Conservation (phyloP, 1,140 invertebrate species). For the Micrasema longulum region DNA sequence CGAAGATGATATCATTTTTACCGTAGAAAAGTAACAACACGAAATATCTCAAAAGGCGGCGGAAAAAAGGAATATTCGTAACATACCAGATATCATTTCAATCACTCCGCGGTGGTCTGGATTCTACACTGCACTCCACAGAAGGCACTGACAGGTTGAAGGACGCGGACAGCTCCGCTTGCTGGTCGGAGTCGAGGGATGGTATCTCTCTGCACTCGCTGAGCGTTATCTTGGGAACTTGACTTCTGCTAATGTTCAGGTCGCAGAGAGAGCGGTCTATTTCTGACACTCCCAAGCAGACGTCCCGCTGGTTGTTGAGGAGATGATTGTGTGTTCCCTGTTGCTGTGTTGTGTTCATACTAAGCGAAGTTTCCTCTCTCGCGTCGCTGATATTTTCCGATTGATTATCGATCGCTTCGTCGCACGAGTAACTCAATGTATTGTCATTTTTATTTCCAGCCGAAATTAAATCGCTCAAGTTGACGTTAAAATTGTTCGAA, state of each 20-base stretch:
- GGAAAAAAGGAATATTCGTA: slow-evolving; percentile 13
- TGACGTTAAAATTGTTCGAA: slow-evolving; percentile 64
- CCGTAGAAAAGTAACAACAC: slow-evolving; percentile 35
- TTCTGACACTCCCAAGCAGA: slow-evolving; percentile 55
- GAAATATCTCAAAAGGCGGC: slow-evolving; percentile 34
- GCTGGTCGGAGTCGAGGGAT: not conserved
- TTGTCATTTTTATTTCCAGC: slow-evolving; percentile 49
- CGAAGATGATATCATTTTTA: not conserved
- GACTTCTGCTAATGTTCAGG: slow-evolving; percentile 60
- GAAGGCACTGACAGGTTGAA: slow-evolving; percentile 64
- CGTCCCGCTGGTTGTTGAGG: slow-evolving; percentile 56
- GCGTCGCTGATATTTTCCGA: slow-evolving; percentile 43
- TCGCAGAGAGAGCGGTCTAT: slow-evolving; percentile 60
- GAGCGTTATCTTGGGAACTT: slow-evolving; percentile 65
- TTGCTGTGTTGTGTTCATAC: slow-evolving; percentile 60
- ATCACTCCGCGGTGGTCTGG: slow-evolving; percentile 58
- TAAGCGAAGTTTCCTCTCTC: slow-evolving; percentile 58
- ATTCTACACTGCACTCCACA: slow-evolving; percentile 60
- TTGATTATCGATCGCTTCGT: slow-evolving; percentile 50
- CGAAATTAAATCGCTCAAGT: slow-evolving; percentile 62
- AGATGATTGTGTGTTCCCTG: slow-evolving; percentile 56
- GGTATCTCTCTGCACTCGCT: slow-evolving; percentile 63
- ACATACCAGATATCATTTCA: slow-evolving; percentile 26
- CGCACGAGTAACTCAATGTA: slow-evolving; percentile 52
- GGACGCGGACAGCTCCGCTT: slow-evolving; percentile 28